These are phyloP conservation scores for Hozukius guyotensis DNA, from an alignment of 2,797 vertebrate species.

Conservation along the genomic window DNA sequence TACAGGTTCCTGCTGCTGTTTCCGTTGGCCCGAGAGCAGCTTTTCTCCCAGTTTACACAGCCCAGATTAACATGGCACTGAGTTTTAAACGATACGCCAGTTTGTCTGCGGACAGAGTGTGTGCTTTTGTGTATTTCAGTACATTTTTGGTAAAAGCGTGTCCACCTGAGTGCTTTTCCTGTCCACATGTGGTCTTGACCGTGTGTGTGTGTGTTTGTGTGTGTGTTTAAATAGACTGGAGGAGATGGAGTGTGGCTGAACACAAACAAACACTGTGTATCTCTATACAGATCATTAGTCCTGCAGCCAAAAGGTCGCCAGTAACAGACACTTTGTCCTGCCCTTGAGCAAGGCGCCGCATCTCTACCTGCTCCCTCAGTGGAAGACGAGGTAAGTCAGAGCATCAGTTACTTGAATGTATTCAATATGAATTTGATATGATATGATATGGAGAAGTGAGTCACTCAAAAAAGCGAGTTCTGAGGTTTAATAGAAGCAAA, in stretches of 20 bases:
- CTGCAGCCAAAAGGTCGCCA: neutral
- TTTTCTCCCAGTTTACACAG: slow-evolving; percentile 25
- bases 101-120: neutral
- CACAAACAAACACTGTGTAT: slow-evolving; percentile 46
- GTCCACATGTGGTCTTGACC: neutral
- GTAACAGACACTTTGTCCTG: neutral
- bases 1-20: slow-evolving; percentile 22
- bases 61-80: slow-evolving; percentile 1
- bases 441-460: neutral
- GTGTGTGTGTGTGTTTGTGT: neutral
- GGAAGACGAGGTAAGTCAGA: neutral
- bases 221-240: slow-evolving; percentile 32
- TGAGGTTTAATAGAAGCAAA: too few relatives aligned
- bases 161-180: slow-evolving; percentile 8
- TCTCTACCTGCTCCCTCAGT: neutral
- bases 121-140: neutral
- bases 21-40: slow-evolving; percentile 15
- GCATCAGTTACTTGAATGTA: neutral
- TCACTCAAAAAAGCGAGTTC: neutral
- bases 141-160: neutral
- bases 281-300: neutral
- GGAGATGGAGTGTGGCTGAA: slow-evolving; percentile 34
- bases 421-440: neutral
- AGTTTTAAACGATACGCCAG: slow-evolving; percentile 9
- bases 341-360: neutral